These are phyloP conservation scores for Noctua comes DNA, from an alignment of 2,888 invertebrate species.

Conservation along the genomic window DNA sequence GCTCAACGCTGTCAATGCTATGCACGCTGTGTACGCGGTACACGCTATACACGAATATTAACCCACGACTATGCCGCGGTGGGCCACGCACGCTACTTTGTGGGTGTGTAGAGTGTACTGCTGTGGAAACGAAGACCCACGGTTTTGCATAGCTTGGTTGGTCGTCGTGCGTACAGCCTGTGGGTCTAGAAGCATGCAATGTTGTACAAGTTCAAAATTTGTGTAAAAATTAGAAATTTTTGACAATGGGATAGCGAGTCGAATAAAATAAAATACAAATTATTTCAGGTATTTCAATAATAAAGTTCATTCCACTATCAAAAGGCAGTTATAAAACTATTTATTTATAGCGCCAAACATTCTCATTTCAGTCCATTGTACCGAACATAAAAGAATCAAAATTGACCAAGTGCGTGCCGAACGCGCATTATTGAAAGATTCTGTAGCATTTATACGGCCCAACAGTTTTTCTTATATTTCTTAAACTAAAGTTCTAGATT, in stretches of 20 bases:
- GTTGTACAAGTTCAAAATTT: no score
- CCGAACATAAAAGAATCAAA: conserved; percentile 51
- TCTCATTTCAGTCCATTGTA: conserved; percentile 57
- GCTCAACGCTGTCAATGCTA: no score
- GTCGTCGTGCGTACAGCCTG: neutral
- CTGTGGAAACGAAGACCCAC: no score
- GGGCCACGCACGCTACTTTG: no score
- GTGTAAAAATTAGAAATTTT: no score
- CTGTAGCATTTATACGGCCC: conserved; percentile 33
- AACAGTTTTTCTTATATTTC: conserved; percentile 51
- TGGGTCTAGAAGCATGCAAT: neutral
- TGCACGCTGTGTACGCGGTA: no score
- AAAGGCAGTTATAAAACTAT: conserved; percentile 12
- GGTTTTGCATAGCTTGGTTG: no score
- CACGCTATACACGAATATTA: no score
- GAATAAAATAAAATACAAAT: no score
- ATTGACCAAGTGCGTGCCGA: conserved; percentile 60
- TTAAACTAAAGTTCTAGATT: conserved; percentile 41
- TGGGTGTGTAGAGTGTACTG: no score
- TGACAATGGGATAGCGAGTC: neutral
- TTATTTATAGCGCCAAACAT: conserved; percentile 26
- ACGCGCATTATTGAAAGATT: conserved; percentile 57
- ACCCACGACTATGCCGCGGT: no score
- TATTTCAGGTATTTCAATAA: neutral
- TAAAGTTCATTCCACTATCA: conserved; percentile 1